phyloP scores from a whole-genome alignment of 2,113 vertebrate genomes.

The Poeciliopsis retropinna region DNA sequence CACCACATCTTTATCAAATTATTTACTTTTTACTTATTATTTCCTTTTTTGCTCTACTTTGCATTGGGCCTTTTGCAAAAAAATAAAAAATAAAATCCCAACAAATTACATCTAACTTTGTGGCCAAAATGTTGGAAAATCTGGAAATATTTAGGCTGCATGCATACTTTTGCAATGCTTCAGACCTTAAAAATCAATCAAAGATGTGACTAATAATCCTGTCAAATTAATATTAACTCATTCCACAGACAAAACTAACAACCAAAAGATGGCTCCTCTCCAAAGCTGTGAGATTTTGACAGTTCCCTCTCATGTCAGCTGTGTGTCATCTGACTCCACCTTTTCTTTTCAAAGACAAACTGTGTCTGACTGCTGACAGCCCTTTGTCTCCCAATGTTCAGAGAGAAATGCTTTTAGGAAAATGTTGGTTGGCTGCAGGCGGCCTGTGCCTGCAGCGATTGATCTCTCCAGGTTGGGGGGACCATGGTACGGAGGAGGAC shows the following conservation, averaged over 20 bases:
- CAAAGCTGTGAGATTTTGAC: background rate
- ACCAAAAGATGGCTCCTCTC: background rate
- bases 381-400: conserved; percentile 60
- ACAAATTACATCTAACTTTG: background rate
- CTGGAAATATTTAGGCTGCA: background rate
- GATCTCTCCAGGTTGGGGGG: conserved; percentile 67
- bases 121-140: background rate
- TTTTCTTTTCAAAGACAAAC: conserved; percentile 56
- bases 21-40: too few species aligned
- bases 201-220: too few species aligned
- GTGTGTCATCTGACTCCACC: conserved; percentile 28
- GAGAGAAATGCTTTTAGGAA: conserved; percentile 72
- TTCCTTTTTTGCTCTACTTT: background rate
- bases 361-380: conserved; percentile 45
- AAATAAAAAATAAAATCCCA: background rate
- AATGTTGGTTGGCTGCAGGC: conserved; percentile 54
- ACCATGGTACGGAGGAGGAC: conserved; percentile 46
- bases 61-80: background rate
- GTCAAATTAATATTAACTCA: background rate
- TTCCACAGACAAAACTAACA: background rate
- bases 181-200: background rate
- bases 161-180: background rate
- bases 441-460: conserved; percentile 60
- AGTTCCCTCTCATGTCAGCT: conserved; percentile 24
- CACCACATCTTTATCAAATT: too few species aligned